Percentiles rank a stretch among this genome's conserved stretches.
Evolutionary conservation across 1,140 invertebrate genomes (phyloP).

Genomic region (Saccostrea echinata): DNA sequence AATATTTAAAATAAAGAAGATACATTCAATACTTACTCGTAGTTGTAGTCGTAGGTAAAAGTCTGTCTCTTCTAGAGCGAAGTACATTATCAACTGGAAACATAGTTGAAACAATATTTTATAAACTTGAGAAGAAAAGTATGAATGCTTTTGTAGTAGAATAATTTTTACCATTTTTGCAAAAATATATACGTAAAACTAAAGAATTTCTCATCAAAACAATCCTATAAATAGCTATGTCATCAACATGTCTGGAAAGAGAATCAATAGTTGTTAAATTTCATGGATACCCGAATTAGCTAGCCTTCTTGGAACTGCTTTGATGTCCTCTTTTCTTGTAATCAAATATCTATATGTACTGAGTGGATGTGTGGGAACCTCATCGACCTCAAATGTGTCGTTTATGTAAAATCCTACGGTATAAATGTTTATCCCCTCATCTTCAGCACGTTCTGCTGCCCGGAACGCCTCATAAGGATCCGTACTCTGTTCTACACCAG

Average conservation of each 20-base stretch:
- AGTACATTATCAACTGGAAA: background rate
- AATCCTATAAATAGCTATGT: background rate
- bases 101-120: too few species aligned
- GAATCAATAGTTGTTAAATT: background rate
- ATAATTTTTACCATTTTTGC: too few species aligned
- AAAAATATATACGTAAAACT: too few species aligned
- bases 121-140: background rate
- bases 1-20: too few species aligned
- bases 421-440: conserved; percentile 61
- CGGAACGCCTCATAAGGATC: conserved; percentile 44
- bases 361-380: conserved; percentile 62
- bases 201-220: background rate
- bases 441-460: conserved; percentile 61
- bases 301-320: conserved; percentile 3
- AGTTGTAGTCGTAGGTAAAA: background rate
- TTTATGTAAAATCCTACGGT: conserved; percentile 65
- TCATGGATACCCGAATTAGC: background rate
- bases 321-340: conserved; percentile 51
- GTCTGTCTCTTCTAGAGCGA: background rate
- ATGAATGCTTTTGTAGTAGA: too few species aligned
- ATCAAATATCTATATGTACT: conserved; percentile 57
- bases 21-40: background rate
- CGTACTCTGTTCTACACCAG: conserved; percentile 65
- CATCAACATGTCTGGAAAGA: background rate
- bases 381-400: conserved; percentile 65